These are phyloP conservation scores for Hypotaenidia philippensis DNA, from an alignment of 2,797 vertebrate species.

Conservation along the genomic window DNA sequence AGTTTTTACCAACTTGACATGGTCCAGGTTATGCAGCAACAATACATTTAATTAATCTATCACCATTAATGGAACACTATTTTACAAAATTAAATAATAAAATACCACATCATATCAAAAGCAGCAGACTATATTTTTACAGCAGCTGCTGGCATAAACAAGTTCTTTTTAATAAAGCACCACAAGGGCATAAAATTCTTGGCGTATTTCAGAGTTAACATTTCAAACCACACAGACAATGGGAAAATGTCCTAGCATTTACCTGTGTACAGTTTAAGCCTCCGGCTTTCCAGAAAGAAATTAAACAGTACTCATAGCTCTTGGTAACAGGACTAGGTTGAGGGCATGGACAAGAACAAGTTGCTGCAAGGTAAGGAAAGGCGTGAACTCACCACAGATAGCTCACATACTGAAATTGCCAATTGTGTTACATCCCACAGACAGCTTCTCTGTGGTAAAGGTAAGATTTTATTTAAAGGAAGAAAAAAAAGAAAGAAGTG, in stretches of 20 bases:
- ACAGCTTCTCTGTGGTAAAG: not conserved
- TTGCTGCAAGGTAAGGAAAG: not conserved
- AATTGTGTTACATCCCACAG: not conserved
- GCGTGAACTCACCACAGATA: not conserved
- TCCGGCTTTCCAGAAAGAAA: not conserved
- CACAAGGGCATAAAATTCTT: not conserved
- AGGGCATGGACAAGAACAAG: not conserved
- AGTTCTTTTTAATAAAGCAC: not conserved
- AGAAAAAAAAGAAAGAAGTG: not conserved
- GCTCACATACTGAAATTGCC: not conserved
- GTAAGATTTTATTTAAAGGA: too few species aligned
- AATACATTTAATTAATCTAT: not conserved
- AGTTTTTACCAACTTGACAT: not conserved
- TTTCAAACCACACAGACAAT: not conserved
- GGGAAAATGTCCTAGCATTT: not conserved
- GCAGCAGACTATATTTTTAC: not conserved
- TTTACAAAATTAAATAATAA: not conserved
- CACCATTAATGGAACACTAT: not conserved
- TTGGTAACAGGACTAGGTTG: not conserved
- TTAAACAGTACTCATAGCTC: not conserved
- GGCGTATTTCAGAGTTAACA: not conserved
- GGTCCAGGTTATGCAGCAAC: not conserved
- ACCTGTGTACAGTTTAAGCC: not conserved
- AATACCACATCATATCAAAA: not conserved
- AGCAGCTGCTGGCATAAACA: not conserved